Conservation (phyloP, 2,113 vertebrate species). For the Mus spicilegus region DNA sequence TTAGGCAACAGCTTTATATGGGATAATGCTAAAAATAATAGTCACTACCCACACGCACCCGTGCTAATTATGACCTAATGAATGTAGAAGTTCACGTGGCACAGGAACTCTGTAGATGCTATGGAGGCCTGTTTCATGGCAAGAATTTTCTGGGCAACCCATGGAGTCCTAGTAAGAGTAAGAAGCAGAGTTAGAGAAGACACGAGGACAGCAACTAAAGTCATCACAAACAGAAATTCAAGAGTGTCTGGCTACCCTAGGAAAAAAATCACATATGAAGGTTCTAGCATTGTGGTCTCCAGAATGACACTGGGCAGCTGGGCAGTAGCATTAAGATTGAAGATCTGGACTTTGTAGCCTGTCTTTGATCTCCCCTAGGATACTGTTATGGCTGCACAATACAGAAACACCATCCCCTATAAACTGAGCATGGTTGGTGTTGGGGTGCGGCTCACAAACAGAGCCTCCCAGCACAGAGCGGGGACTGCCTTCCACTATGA, state of each 20-base stretch:
- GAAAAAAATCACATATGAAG: not conserved
- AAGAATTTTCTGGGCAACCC: not conserved
- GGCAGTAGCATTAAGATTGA: not conserved
- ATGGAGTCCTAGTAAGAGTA: not conserved
- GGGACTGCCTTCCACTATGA: slow-evolving; percentile 97
- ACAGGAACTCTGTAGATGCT: not conserved
- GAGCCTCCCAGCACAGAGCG: slow-evolving; percentile 92
- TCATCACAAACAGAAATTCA: not conserved
- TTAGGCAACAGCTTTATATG: not conserved
- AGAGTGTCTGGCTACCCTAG: not conserved
- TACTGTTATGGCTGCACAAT: slow-evolving; percentile 95
- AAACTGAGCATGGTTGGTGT: slow-evolving; percentile 96
- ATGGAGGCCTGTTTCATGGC: not conserved
- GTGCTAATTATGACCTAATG: not conserved
- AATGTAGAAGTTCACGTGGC: not conserved
- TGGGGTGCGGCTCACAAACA: slow-evolving; percentile 91
- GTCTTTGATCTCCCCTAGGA: slow-evolving; percentile 96
- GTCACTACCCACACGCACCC: not conserved
- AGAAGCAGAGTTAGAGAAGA: not conserved
- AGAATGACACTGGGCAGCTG: not conserved
- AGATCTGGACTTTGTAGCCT: not conserved
- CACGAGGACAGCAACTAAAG: not conserved
- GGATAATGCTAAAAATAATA: not conserved
- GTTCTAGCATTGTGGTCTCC: too few relatives aligned
- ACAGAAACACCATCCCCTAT: slow-evolving; percentile 98